Evolutionary conservation across 2,797 vertebrate species (phyloP).

Genomic region (Brachyrhaphis roseni): DNA sequence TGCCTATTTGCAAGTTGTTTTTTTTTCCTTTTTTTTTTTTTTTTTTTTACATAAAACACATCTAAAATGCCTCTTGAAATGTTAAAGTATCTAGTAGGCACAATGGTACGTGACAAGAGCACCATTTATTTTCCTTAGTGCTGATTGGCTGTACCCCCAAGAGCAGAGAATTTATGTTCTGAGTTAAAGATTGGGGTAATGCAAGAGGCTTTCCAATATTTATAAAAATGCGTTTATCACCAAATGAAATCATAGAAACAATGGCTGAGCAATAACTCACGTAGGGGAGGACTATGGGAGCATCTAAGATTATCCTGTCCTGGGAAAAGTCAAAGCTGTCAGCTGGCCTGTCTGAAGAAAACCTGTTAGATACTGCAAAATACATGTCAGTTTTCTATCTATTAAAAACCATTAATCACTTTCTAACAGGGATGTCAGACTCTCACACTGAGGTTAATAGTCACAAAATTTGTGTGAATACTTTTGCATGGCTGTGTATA

Average conservation of each 20-base stretch:
- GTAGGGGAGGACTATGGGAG: no score
- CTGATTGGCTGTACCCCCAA: neutral
- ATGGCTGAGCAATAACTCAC: no score
- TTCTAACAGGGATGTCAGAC: neutral
- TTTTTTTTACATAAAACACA: neutral
- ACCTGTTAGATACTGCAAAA: neutral
- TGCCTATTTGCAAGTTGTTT: no score
- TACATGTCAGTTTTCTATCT: neutral
- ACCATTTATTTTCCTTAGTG: neutral
- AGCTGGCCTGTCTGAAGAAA: neutral
- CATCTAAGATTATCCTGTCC: neutral
- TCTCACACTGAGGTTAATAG: neutral
- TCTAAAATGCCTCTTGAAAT: neutral
- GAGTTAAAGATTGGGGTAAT: neutral
- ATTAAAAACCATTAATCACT: neutral
- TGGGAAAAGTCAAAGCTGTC: neutral
- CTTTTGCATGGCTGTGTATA: neutral
- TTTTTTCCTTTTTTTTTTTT: no score
- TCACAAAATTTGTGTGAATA: neutral
- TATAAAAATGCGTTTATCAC: neutral
- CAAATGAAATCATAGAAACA: neutral
- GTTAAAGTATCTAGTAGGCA: neutral
- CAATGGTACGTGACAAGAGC: neutral
- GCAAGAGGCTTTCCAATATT: neutral
- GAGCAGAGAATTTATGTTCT: neutral